Conservation (phyloP, 2,888 invertebrate species). For the Napeogenes inachia region DNA sequence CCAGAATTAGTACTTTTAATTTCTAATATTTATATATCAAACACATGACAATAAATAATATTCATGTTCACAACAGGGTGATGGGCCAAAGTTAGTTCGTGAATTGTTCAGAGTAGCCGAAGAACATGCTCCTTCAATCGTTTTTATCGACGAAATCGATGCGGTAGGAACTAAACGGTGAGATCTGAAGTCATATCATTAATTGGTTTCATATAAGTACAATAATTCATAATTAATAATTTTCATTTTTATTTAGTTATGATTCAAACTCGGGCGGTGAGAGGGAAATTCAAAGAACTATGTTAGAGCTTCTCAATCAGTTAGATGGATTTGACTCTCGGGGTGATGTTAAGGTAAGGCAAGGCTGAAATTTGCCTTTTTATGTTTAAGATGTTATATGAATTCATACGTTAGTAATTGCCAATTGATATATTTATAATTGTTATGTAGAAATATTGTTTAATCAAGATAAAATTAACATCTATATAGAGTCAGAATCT, state of each 20-base stretch:
- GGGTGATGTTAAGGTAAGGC: constrained; percentile 93
- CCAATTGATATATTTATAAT: too few species aligned
- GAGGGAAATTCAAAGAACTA: constrained; percentile 99
- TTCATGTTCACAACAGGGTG: constrained; percentile 80
- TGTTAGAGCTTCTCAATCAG: constrained; percentile 99
- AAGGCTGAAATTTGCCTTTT: constrained; percentile 27
- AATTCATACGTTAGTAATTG: too few species aligned
- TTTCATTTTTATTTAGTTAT: constrained; percentile 72
- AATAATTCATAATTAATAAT: constrained; percentile 9
- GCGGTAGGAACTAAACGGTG: constrained; percentile 97
- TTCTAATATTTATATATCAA: not conserved
- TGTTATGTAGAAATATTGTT: too few species aligned
- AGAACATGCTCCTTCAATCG: constrained; percentile 99
- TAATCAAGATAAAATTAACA: too few species aligned
- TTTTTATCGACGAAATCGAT: constrained; percentile 99
- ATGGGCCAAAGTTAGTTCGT: constrained; percentile 98
- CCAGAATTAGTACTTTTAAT: not conserved
- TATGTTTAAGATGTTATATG: too few species aligned
- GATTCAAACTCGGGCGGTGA: constrained; percentile 99
- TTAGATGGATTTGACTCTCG: constrained; percentile 98
- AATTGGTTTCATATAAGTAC: too few species aligned
- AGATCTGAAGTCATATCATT: constrained; percentile 10
- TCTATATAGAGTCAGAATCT: too few species aligned
- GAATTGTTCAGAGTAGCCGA: constrained; percentile 99
- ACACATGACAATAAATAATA: not conserved